These are phyloP conservation scores for Coecobrya sp. DNA, from an alignment of 2,888 invertebrate genomes.

Conservation along the genomic window DNA sequence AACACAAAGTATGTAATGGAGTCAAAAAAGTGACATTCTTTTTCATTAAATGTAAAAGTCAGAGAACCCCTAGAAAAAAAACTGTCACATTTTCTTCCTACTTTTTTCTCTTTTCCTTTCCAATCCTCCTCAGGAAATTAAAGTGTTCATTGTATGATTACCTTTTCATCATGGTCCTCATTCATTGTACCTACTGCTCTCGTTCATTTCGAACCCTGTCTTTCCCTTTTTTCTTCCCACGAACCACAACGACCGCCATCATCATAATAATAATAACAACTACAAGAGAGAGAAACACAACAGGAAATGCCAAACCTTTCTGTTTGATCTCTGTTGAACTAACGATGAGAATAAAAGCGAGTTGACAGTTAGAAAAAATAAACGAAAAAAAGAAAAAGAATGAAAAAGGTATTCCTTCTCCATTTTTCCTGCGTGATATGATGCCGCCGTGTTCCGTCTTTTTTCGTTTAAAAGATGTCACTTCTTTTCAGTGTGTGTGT, in stretches of 20 bases:
- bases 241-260: neutral
- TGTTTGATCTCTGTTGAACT: constrained; percentile 73
- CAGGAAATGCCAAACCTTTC: constrained; percentile 68
- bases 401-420: constrained; percentile 52
- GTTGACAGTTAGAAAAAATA: constrained; percentile 42
- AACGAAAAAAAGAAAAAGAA: neutral
- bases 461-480: constrained; percentile 66
- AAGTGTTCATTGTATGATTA: constrained; percentile 84
- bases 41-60: constrained; percentile 23
- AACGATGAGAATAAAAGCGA: neutral
- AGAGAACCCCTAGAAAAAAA: constrained; percentile 42
- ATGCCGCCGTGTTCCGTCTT: neutral
- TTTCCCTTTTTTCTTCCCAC: constrained; percentile 4
- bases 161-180: constrained; percentile 57
- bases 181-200: constrained; percentile 34
- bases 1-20: neutral
- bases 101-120: neutral
- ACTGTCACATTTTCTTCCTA: constrained; percentile 27
- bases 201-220: constrained; percentile 18
- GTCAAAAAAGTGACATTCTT: constrained; percentile 42
- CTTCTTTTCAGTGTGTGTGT: constrained; percentile 35
- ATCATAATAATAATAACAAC: constrained; percentile 25
- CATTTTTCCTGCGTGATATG: neutral
- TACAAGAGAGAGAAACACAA: constrained; percentile 1
- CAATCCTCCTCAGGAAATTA: constrained; percentile 81